A percentile compares a stretch with the other conserved stretches of the same genome.
Evolutionary conservation across 2,797 vertebrate species (phyloP).

Genomic region (Limnodromus scolopaceus): DNA sequence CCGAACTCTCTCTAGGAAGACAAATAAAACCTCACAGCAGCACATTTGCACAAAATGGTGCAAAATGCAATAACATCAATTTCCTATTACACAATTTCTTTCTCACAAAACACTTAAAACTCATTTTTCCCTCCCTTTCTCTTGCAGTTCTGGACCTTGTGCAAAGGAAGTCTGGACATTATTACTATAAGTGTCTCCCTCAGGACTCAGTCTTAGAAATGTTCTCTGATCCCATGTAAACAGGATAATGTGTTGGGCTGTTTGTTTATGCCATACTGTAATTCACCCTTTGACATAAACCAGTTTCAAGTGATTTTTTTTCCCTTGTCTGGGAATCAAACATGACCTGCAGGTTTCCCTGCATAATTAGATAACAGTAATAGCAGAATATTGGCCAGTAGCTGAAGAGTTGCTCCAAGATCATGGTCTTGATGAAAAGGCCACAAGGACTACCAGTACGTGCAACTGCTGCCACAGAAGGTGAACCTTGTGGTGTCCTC

Average conservation of each 20-base stretch:
- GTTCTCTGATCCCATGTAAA: slow-evolving; percentile 1
- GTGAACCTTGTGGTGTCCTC: neutral
- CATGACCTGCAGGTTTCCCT: slow-evolving; percentile 6
- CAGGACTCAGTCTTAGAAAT: slow-evolving; percentile 2
- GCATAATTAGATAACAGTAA: neutral
- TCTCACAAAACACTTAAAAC: neutral
- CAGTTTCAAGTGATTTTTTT: neutral
- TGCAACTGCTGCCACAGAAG: neutral
- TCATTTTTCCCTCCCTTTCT: neutral
- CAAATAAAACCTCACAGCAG: neutral
- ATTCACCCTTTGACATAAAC: slow-evolving; percentile 28
- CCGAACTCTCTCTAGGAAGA: neutral
- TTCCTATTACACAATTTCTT: slow-evolving; percentile 17
- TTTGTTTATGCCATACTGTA: slow-evolving; percentile 37
- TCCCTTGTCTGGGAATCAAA: slow-evolving; percentile 5
- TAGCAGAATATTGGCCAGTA: neutral
- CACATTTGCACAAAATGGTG: neutral
- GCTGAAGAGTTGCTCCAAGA: neutral
- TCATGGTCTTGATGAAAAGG: neutral
- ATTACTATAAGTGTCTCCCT: slow-evolving; percentile 2
- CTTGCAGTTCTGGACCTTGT: neutral
- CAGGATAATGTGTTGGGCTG: slow-evolving; percentile 21
- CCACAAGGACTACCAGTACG: neutral
- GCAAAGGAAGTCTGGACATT: slow-evolving; percentile 43
- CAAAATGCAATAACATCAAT: neutral